Conservation (phyloP, 2,888 invertebrate genomes). For the Drosophila paranaensis region DNA sequence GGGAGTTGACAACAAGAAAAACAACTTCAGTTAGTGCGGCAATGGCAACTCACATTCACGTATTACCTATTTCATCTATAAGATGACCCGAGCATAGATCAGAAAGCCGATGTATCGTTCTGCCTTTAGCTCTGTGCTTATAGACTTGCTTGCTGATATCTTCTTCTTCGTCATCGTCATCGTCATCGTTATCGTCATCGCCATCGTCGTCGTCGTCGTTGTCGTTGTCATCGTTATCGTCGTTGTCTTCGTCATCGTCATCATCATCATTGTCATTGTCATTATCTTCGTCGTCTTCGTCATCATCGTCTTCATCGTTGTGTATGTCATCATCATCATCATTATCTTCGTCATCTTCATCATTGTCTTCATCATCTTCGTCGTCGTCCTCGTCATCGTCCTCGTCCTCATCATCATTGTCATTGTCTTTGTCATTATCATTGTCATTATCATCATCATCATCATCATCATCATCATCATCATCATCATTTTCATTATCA, state of each 20-base stretch:
- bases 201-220: conserved; percentile 63
- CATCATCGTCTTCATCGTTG: conserved; percentile 70
- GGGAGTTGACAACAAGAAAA: conserved; percentile 50
- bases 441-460: conserved; percentile 20
- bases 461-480: conserved; percentile 32
- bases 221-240: conserved; percentile 81
- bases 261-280: conserved; percentile 81
- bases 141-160: conserved; percentile 82
- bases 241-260: conserved; percentile 74
- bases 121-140: conserved; percentile 63
- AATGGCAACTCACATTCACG: conserved; percentile 75
- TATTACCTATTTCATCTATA: conserved; percentile 85
- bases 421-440: not conserved
- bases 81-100: conserved; percentile 77
- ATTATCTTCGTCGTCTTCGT: conserved; percentile 82
- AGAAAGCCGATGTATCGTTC: conserved; percentile 78
- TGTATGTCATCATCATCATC: conserved; percentile 68
- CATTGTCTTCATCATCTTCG: conserved; percentile 69
- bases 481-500: conserved; percentile 81
- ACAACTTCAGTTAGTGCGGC: conserved; percentile 68
- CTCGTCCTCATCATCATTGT: conserved; percentile 81
- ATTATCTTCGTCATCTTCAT: conserved; percentile 83
- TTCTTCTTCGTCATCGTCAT: conserved; percentile 82
- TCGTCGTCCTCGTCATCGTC: conserved; percentile 81
- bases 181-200: conserved; percentile 84